Percentiles rank a stretch among this genome's conserved stretches.
Evolutionary conservation across 2,797 vertebrate species (phyloP).

Genomic region (Chelmon rostratus): DNA sequence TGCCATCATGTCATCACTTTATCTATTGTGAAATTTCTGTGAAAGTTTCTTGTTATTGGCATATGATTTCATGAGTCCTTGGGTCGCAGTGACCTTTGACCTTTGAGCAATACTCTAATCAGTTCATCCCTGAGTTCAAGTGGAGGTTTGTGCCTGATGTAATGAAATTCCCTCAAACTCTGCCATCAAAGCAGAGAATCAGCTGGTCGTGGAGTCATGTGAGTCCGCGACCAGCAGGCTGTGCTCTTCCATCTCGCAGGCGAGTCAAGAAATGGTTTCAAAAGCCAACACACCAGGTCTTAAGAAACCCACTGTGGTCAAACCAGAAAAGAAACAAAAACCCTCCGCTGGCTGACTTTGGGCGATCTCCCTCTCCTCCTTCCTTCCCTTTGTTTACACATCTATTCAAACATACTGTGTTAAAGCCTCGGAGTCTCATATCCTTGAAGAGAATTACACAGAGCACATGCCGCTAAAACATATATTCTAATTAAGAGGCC

Average conservation of each 20-base stretch:
- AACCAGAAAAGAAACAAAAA: conserved; percentile 35
- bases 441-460: conserved; percentile 52
- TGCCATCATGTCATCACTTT: no score
- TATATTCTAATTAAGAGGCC: conserved; percentile 57
- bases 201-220: neutral
- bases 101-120: no score
- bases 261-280: neutral
- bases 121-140: no score
- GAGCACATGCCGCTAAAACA: conserved; percentile 48
- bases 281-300: conserved; percentile 30
- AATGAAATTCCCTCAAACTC: no score
- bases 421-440: conserved; percentile 43
- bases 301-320: conserved; percentile 53
- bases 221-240: conserved; percentile 30
- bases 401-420: conserved; percentile 35
- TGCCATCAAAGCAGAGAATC: neutral
- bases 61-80: no score
- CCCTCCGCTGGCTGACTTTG: conserved; percentile 9
- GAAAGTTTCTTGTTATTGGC: no score
- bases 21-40: no score
- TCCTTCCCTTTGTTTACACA: conserved; percentile 38
- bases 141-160: no score
- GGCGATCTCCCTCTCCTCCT: conserved; percentile 19
- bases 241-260: conserved; percentile 24
- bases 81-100: no score